Evolutionary conservation across 1,140 invertebrate genomes (phyloP).

Genomic region (Plodia interpunctella): DNA sequence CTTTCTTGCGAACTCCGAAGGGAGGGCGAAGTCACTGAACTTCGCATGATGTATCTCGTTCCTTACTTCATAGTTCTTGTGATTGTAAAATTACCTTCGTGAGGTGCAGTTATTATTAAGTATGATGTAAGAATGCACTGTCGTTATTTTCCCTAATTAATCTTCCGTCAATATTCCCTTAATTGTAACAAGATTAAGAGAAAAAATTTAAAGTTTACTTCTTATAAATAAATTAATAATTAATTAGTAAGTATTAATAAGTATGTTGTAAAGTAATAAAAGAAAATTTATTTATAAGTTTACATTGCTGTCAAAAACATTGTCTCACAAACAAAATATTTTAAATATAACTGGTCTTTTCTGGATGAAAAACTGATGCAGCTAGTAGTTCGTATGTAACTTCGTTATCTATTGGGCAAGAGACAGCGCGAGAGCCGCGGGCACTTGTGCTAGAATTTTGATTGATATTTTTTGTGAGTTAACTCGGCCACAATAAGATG

Average conservation of each 20-base stretch:
- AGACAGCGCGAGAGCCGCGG: conserved; percentile 52
- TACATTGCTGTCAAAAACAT: no score
- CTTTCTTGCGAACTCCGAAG: conserved; percentile 62
- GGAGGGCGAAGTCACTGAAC: conserved; percentile 70
- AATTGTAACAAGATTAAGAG: no score
- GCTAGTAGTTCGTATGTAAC: conserved; percentile 29
- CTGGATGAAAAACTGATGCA: conserved; percentile 24
- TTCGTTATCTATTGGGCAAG: conserved; percentile 42
- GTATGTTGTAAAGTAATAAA: not conserved
- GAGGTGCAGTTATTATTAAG: conserved; percentile 21
- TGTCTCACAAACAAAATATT: no score
- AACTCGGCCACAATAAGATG: conserved; percentile 72
- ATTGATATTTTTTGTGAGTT: conserved; percentile 76
- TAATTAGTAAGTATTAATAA: no score
- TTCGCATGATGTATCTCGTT: conserved; percentile 52
- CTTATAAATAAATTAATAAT: no score
- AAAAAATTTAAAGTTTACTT: no score
- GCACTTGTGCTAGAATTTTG: conserved; percentile 75
- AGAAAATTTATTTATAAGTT: not conserved
- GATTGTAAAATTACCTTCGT: conserved; percentile 56
- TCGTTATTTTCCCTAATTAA: not conserved
- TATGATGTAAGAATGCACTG: conserved; percentile 2
- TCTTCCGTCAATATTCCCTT: no score
- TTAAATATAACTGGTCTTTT: no score
- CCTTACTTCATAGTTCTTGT: conserved; percentile 60